Percentiles rank a stretch among this genome's conserved stretches.
phyloP scores from a whole-genome alignment of 2,113 vertebrate species.

The Grallaria varia region DNA sequence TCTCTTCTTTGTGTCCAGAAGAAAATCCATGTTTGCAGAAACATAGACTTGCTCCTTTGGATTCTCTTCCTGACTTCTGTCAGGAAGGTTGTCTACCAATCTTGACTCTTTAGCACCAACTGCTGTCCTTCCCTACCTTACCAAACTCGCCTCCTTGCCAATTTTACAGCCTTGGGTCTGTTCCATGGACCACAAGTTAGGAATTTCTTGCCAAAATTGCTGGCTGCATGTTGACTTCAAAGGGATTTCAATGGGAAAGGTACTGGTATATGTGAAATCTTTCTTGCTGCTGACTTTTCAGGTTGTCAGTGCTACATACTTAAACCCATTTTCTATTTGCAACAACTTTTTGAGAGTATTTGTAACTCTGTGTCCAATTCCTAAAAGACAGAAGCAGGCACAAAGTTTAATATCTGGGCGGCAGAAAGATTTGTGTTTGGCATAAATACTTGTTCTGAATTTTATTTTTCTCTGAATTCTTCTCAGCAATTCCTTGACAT shows the following conservation, averaged over 20 bases:
- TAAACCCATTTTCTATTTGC: neutral
- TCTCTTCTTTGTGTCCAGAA: neutral
- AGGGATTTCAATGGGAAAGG: neutral
- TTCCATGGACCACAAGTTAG: neutral
- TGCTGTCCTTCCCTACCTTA: neutral
- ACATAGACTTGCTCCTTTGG: neutral
- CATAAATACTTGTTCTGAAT: neutral
- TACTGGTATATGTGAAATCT: rapidly evolving
- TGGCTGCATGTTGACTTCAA: neutral
- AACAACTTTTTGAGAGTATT: neutral
- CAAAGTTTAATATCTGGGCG: neutral
- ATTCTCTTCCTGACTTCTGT: neutral
- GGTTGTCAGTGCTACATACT: neutral
- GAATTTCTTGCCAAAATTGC: neutral
- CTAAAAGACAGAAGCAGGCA: neutral
- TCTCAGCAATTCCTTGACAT: neutral
- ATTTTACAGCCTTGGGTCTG: neutral
- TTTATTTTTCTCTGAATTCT: neutral
- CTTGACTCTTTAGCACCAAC: neutral
- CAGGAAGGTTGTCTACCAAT: neutral
- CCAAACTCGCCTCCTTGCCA: neutral
- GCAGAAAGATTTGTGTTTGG: neutral
- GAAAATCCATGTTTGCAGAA: neutral
- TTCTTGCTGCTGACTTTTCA: neutral
- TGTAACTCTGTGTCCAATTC: neutral